These are phyloP conservation scores for Phenganax marumi DNA, from an alignment of 92 coral and sea anemone species.

Conservation along the genomic window DNA sequence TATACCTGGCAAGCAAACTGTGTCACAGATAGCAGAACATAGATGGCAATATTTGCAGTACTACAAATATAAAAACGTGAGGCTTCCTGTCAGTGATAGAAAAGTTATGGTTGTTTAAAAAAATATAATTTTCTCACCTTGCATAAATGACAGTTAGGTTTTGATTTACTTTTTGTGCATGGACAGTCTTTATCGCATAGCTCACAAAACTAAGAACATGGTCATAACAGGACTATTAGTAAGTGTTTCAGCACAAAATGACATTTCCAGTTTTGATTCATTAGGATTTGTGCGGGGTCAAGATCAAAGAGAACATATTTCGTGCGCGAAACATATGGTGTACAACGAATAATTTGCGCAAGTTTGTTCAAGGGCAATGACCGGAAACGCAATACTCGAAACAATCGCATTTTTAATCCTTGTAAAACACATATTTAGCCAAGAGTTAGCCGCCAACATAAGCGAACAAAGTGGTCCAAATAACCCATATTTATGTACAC, in stretches of 20 bases:
- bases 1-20: conserved; percentile 88
- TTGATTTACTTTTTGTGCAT: conserved; percentile 68
- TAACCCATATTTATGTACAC: conserved; percentile 5
- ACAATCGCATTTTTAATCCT: not conserved
- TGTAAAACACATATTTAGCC: not conserved
- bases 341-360: not conserved
- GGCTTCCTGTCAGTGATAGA: not conserved
- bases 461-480: not conserved
- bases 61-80: conserved; percentile 43
- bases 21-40: conserved; percentile 74
- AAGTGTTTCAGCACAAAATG: too few species aligned
- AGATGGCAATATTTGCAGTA: conserved; percentile 91
- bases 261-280: not conserved
- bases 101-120: not conserved
- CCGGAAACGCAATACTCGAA: not conserved
- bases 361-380: not conserved
- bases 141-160: conserved; percentile 92
- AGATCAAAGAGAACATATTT: not conserved
- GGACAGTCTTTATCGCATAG: conserved; percentile 90
- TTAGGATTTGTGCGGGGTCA: not conserved
- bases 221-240: not conserved
- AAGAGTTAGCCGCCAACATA: not conserved
- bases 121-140: conserved; percentile 57
- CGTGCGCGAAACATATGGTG: too few species aligned
- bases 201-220: conserved; percentile 67